phyloP scores from a whole-genome alignment of 2,113 vertebrate species.

The Chaetura pelagica region DNA sequence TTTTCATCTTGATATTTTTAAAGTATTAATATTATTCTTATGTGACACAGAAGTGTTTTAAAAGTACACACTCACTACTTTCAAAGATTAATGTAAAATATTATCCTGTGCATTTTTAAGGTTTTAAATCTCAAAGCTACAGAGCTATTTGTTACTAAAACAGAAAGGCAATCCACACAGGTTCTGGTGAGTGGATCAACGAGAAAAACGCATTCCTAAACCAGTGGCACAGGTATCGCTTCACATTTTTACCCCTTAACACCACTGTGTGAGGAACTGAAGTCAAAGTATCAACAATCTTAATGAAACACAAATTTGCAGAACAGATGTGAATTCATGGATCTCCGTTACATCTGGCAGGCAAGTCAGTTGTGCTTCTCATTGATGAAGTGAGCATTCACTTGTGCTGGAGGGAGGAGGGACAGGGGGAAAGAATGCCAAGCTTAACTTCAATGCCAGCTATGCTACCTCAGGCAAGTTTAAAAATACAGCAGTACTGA shows the following conservation, averaged over 20 bases:
- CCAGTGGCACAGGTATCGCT: background rate
- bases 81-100: constrained; percentile 40
- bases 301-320: constrained; percentile 29
- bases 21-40: constrained; percentile 73
- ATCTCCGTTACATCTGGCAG: constrained; percentile 13
- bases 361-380: constrained; percentile 29
- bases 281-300: background rate
- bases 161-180: background rate
- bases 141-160: constrained; percentile 25
- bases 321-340: constrained; percentile 16
- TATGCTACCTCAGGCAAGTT: background rate
- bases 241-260: constrained; percentile 13
- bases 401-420: background rate
- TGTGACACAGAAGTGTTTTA: constrained; percentile 41
- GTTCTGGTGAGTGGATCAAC: constrained; percentile 1
- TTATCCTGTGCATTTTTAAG: constrained; percentile 43
- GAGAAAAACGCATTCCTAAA: background rate
- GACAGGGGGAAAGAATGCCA: constrained; percentile 32
- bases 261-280: background rate
- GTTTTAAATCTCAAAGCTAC: constrained; percentile 34
- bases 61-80: constrained; percentile 61
- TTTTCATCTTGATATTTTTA: constrained; percentile 73
- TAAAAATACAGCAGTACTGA: constrained; percentile 34
- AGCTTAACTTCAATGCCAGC: constrained; percentile 22
- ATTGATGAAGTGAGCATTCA: constrained; percentile 40